These are phyloP conservation scores for Coptodon rendalli DNA, from an alignment of 2,113 vertebrate genomes.

Conservation along the genomic window DNA sequence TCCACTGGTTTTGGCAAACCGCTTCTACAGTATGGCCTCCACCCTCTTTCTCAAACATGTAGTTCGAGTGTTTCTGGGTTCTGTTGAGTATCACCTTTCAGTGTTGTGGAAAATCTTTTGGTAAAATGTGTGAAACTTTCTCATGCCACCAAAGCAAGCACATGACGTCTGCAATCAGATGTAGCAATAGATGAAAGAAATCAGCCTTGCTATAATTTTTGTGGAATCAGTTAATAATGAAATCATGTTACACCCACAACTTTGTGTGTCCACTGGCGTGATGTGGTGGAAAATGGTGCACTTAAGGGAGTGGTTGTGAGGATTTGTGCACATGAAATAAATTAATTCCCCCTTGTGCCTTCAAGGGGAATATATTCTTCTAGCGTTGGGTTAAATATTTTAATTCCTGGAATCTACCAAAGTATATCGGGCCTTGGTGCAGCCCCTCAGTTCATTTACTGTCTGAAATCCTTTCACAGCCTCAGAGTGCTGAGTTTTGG, in stretches of 20 bases:
- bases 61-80: not conserved
- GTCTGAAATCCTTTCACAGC: not conserved
- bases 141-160: not conserved
- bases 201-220: not conserved
- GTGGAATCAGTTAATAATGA: not conserved
- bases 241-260: not conserved
- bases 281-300: not conserved
- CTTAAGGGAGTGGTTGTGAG: not conserved
- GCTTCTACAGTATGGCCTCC: not conserved
- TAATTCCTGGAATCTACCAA: not conserved
- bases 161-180: not conserved
- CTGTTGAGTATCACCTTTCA: slow-evolving; percentile 9
- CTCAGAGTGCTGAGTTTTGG: not conserved
- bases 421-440: not conserved
- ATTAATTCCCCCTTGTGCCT: not conserved
- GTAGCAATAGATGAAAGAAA: not conserved
- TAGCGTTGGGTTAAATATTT: not conserved
- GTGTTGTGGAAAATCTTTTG: not conserved
- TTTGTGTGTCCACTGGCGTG: not conserved
- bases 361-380: not conserved
- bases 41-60: not conserved
- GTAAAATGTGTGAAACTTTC: not conserved
- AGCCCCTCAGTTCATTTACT: not conserved
- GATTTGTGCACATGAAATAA: not conserved
- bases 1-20: not conserved